These are phyloP conservation scores for Alca torda DNA, from an alignment of 2,797 vertebrate species.

Conservation along the genomic window DNA sequence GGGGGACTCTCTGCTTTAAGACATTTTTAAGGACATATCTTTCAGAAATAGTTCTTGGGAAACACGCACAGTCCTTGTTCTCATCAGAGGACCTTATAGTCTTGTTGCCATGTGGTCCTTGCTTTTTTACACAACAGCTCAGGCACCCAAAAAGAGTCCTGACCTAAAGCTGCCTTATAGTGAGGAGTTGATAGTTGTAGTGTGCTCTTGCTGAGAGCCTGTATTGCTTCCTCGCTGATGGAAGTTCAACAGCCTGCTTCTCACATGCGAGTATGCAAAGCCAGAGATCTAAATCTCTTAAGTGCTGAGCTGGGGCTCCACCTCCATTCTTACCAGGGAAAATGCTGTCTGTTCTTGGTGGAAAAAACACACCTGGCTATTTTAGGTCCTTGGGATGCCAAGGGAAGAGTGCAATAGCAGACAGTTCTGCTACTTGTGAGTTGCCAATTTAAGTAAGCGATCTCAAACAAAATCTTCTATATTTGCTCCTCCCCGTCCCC, in stretches of 20 bases:
- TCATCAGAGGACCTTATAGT: background rate
- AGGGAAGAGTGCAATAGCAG: conserved; percentile 40
- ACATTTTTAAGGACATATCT: background rate
- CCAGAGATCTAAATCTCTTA: background rate
- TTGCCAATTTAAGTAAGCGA: background rate
- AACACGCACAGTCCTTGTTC: conserved; percentile 34
- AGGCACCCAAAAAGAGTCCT: background rate
- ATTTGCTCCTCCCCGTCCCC: background rate
- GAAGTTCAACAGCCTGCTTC: background rate
- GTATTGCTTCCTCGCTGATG: background rate
- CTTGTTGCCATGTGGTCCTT: background rate
- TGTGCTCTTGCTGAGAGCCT: background rate
- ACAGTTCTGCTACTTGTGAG: background rate
- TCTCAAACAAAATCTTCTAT: background rate
- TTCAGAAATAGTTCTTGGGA: background rate
- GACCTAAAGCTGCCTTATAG: conserved; percentile 59
- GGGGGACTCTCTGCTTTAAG: conserved; percentile 3
- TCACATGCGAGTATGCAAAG: background rate
- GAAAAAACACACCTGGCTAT: background rate
- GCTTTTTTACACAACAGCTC: conserved; percentile 38
- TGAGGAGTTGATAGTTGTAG: background rate
- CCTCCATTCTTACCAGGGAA: background rate
- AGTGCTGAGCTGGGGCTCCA: background rate
- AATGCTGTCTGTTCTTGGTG: background rate
- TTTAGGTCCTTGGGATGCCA: background rate